Base-by-base conservation (phyloP, 2,797 vertebrate genomes). In the Hybognathus amarus region DNA sequence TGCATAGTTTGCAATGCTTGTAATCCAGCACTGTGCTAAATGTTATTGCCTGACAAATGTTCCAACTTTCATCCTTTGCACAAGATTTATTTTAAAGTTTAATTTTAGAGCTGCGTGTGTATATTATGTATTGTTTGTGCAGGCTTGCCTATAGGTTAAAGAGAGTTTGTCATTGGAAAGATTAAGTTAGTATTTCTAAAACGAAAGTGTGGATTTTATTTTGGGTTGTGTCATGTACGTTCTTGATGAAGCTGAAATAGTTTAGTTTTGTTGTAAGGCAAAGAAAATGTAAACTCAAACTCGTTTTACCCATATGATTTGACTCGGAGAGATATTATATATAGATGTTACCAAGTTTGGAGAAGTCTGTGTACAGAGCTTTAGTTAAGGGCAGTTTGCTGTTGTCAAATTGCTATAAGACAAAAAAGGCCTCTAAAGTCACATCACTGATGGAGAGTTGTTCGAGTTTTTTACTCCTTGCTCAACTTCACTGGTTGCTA, bases 21-120 rank as follows among this genome's bases (percentile, higher is more conserved):
- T 30, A 90, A 91, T 90, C 69, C 85, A 91, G 89, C 92, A 91
- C 89, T 88, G 76, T 85, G 80, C n/a, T 86, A 83, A 84, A 85
- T 85, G 79, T 74, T 79, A 24, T 85, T 75, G 80, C 85, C 80
- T 85, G 85, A 77, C 66, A 77, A 73, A 52, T 78, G 80, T 82
- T 81, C 27, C 64, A 74, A 67, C 54, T 78, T 67, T 76, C 38
- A 56, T 83, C 64, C 42, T 86, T 83, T 81, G 50, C 50, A 80
- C 56, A 76, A 68, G n/a, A 50, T 79, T 7, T 71, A 40, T 76
- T 56, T 79, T 69, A 10, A 6, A 79, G 8, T 77, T 38, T 76
- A 22, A 18, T 74, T 47, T 86, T 80, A 38, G 22, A 59, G 24
- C 10, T n/a, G 36, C 50, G 54, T 50, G 68, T 84, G 75, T 70